Conservation (phyloP, 2,888 invertebrate species). For the Linnaemya vulpina region DNA sequence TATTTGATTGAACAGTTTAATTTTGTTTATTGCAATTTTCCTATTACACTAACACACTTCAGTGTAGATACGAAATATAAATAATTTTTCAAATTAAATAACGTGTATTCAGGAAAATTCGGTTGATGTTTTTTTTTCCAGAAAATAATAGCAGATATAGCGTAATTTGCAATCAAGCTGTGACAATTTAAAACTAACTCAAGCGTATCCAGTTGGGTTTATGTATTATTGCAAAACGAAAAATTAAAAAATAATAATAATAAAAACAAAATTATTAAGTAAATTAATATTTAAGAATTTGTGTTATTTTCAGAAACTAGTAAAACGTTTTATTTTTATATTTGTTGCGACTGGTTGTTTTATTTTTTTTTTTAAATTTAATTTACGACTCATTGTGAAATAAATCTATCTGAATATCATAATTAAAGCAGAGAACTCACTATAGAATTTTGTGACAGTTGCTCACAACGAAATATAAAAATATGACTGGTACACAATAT, state of each 20-base stretch:
- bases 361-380: too few species aligned
- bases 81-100: constrained; percentile 43
- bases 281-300: constrained; percentile 40
- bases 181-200: constrained; percentile 63
- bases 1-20: constrained; percentile 17
- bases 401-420: background rate
- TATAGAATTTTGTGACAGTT: too few species aligned
- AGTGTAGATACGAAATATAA: constrained; percentile 34
- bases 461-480: too few species aligned
- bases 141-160: constrained; percentile 28
- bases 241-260: too few species aligned
- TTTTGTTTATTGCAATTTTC: constrained; percentile 51
- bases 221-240: background rate
- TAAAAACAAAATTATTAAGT: constrained; percentile 8
- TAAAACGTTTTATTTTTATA: background rate
- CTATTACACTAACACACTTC: constrained; percentile 36
- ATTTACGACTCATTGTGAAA: background rate
- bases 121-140: constrained; percentile 3
- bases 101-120: constrained; percentile 18
- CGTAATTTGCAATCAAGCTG: constrained; percentile 63
- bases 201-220: constrained; percentile 53
- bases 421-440: background rate
- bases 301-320: constrained; percentile 7
- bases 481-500: too few species aligned
- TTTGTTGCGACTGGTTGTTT: background rate